Conservation (phyloP, 2,113 vertebrate genomes). For the Enhydra lutris region DNA sequence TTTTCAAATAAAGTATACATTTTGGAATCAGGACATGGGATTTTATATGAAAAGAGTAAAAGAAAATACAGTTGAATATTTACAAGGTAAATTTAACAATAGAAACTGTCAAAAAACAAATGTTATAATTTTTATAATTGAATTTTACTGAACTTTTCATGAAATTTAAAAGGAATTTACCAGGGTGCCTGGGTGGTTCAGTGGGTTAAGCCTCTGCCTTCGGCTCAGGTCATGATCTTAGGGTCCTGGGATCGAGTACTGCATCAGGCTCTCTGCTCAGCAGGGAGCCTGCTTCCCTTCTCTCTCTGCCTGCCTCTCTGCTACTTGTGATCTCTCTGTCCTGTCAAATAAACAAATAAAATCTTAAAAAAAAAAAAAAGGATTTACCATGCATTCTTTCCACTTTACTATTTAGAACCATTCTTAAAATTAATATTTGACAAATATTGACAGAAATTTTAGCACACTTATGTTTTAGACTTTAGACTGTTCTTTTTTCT, state of each 20-base stretch:
- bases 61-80: not conserved
- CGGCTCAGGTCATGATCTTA: too few species aligned
- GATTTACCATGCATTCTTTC: not conserved
- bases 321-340: too few species aligned
- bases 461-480: not conserved
- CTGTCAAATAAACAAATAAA: too few species aligned
- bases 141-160: not conserved
- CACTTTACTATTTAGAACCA: not conserved
- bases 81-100: not conserved
- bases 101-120: not conserved
- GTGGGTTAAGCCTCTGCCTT: too few species aligned
- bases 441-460: not conserved
- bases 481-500: not conserved
- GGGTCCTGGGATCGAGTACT: too few species aligned
- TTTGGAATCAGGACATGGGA: not conserved
- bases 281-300: too few species aligned
- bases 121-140: not conserved
- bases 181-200: not conserved
- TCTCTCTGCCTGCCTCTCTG: too few species aligned
- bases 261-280: too few species aligned
- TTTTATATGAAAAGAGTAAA: not conserved
- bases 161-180: not conserved
- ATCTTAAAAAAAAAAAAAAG: not conserved
- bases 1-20: not conserved
- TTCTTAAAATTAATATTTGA: not conserved